Evolutionary conservation across 2,797 vertebrate species (phyloP), one percentile per base, ranked within the genome.

Genomic region (Enteromius fasciolatus): DNA sequence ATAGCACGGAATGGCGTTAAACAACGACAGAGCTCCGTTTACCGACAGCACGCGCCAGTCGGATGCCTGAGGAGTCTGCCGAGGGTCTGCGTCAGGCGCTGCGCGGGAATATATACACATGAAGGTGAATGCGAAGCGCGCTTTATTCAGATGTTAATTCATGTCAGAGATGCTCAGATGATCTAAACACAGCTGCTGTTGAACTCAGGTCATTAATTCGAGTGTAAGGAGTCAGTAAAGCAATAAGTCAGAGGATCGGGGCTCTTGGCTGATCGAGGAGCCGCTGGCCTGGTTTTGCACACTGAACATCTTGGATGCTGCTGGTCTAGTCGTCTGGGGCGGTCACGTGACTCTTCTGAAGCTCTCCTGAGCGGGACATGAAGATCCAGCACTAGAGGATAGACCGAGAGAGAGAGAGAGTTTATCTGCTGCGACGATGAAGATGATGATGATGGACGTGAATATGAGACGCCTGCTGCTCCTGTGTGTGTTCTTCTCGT

Each of bases 401-500:
- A 28, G 12, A 28, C n/a, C 0, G n/a, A 25, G 54, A 59, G n/a
- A 57, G 14, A 52, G 17, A 9, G 1, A 18, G 59, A 18, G 64
- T 39, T 36, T 68, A 25, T 31, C 44, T 50, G 23, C 48, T n/a
- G 28, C 6, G 25, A 5, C 2, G 25, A 31, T 7, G 39, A 63
- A 63, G 75, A 61, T 0, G 57, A 61, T 3, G 69, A 36, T 4
- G 39, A 20, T 44, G 36, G n/a, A 63, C 0, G 1, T 0, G 25
- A 46, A 5, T 18, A 41, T 48, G 75, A 73, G 76, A 79, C 87
- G 68, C 41, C 78, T 89, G 64, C 83, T 87, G 77, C 52, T 86
- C 48, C 78, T 88, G 44, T 33, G 69, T 81, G 81, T 87, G 77
- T 81, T 90, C 69, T 85, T 61, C 74, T 67, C 77, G 5, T 44